Percentiles rank a stretch among this genome's conserved stretches.
phyloP scores from a whole-genome alignment of 2,113 vertebrate species.

The Rhodinocichla rosea region DNA sequence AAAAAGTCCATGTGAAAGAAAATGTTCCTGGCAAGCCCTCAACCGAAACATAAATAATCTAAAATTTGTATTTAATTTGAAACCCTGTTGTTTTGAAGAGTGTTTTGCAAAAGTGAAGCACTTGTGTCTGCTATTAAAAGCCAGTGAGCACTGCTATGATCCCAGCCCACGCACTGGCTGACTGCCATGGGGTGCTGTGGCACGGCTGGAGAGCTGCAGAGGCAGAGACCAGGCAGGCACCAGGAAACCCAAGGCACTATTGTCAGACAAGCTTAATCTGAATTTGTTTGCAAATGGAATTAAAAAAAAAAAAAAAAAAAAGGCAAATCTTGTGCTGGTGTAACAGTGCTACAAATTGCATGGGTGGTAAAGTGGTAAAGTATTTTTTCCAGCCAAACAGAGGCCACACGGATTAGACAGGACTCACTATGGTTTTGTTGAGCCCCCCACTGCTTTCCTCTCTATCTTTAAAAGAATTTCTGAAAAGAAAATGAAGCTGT shows the following conservation, averaged over 20 bases:
- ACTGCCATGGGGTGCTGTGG: not conserved
- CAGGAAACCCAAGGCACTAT: not conserved
- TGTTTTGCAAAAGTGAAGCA: constrained; percentile 16
- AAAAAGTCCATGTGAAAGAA: not conserved
- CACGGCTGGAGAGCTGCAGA: not conserved
- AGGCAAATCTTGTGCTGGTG: not conserved
- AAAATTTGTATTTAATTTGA: not conserved
- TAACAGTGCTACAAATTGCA: not conserved
- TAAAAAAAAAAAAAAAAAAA: not conserved
- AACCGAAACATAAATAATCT: not conserved
- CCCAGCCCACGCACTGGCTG: not conserved
- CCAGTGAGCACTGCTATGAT: not conserved
- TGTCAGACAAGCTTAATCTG: not conserved
- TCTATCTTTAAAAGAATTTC: not conserved
- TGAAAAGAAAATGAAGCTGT: not conserved
- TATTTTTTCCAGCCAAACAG: not conserved
- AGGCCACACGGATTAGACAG: not conserved
- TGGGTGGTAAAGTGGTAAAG: too few relatives aligned
- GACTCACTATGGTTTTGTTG: not conserved
- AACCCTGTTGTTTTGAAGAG: not conserved
- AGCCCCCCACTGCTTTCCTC: not conserved
- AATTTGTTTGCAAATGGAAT: not conserved
- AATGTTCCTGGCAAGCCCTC: not conserved
- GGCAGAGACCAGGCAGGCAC: not conserved
- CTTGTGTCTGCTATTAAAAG: constrained; percentile 28